phyloP scores from a whole-genome alignment of 2,888 invertebrate genomes.

The Drosophila subquinaria region DNA sequence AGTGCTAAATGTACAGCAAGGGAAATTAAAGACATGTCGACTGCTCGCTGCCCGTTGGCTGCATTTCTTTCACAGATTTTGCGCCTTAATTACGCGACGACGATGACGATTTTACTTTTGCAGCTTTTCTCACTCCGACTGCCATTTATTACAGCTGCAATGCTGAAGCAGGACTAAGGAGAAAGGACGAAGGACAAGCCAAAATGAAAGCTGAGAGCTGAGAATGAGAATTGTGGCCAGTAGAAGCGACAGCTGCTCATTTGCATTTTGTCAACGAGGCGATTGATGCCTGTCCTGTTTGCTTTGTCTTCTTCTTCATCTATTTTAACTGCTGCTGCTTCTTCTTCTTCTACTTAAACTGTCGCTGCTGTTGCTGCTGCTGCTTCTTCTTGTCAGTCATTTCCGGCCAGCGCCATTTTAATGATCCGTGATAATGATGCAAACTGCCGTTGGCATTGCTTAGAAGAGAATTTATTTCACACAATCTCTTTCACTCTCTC shows the following conservation, averaged over 20 bases:
- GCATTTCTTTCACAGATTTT: conserved; percentile 62
- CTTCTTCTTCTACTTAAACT: conserved; percentile 20
- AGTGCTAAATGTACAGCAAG: background rate
- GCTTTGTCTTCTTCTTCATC: conserved; percentile 7
- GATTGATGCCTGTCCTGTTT: conserved; percentile 41
- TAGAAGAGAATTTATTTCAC: conserved; percentile 6
- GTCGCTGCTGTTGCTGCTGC: conserved; percentile 12
- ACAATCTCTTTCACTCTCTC: background rate
- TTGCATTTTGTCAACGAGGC: conserved; percentile 66
- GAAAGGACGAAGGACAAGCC: conserved; percentile 4
- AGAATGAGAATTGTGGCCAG: conserved; percentile 5
- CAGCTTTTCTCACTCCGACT: conserved; percentile 12
- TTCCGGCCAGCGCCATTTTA: conserved; percentile 66
- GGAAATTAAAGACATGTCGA: conserved; percentile 9
- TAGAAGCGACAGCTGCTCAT: conserved; percentile 55
- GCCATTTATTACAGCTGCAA: conserved; percentile 52
- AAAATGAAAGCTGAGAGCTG: background rate
- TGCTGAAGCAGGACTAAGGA: conserved; percentile 27
- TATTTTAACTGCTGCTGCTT: conserved; percentile 8
- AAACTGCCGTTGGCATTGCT: conserved; percentile 60
- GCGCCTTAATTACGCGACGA: conserved; percentile 69
- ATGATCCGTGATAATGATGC: conserved; percentile 83
- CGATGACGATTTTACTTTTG: conserved; percentile 32
- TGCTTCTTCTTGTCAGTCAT: conserved; percentile 38
- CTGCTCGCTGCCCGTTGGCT: conserved; percentile 1